Conservation (phyloP, 2,888 invertebrate genomes). For the Abscondita cerata region DNA sequence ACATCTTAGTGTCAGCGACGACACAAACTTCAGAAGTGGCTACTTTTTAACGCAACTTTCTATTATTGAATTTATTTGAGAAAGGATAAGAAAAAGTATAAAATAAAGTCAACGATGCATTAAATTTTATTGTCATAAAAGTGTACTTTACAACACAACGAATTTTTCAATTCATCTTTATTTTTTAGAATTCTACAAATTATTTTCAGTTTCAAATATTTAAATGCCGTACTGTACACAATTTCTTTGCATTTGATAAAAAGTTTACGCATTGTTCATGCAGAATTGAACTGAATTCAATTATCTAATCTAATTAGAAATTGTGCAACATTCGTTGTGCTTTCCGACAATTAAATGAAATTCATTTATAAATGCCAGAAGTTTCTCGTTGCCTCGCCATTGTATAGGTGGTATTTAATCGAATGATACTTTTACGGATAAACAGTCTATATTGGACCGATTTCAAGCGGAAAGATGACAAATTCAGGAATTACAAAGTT, state of each 20-base stretch:
- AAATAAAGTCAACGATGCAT: no score
- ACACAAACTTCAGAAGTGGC: no score
- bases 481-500: constrained; percentile 52
- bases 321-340: constrained; percentile 1
- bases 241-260: not conserved
- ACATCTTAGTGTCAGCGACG: no score
- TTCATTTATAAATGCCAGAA: constrained; percentile 21
- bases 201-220: no score
- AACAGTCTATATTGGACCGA: constrained; percentile 35
- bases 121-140: no score
- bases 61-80: no score
- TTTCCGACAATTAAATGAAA: constrained; percentile 15
- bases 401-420: constrained; percentile 18
- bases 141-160: no score
- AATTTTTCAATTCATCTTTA: no score
- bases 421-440: constrained; percentile 21
- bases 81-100: no score
- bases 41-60: no score
- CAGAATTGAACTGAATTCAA: not conserved
- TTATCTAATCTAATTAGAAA: constrained; percentile 8
- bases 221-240: not conserved
- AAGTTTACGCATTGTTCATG: not conserved
- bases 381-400: constrained; percentile 8
- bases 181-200: no score
- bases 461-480: constrained; percentile 48